phyloP scores from a whole-genome alignment of 2,888 invertebrate genomes.

The Mellilla xanthometata region DNA sequence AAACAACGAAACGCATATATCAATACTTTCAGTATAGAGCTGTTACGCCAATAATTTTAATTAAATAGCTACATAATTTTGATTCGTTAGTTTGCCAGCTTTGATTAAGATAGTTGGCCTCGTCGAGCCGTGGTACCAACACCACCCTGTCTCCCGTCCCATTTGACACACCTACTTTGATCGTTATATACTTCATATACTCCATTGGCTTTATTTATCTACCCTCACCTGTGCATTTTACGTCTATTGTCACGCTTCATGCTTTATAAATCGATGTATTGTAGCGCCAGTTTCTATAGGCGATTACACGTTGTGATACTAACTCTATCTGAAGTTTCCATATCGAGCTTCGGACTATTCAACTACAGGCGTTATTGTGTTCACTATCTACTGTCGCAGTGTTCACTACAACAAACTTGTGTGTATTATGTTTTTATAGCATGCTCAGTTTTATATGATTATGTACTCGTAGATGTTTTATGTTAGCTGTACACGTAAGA shows the following conservation, averaged over 20 bases:
- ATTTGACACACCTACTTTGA: conserved; percentile 54
- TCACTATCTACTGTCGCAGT: conserved; percentile 10
- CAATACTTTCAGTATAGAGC: neutral
- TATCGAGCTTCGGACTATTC: conserved; percentile 44
- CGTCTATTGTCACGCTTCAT: conserved; percentile 56
- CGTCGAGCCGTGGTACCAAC: conserved; percentile 83
- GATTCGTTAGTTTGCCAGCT: conserved; percentile 64
- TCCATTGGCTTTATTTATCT: conserved; percentile 56
- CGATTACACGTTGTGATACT: conserved; percentile 33
- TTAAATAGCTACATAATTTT: neutral
- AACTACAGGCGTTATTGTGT: conserved; percentile 21
- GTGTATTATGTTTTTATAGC: conserved; percentile 14
- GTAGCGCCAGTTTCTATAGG: conserved; percentile 56
- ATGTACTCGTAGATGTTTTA: neutral
- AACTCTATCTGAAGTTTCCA: conserved; percentile 44
- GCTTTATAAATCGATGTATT: conserved; percentile 64
- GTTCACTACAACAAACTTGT: conserved; percentile 16
- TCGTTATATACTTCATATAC: conserved; percentile 62
- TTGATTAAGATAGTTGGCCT: conserved; percentile 60
- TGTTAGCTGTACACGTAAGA: neutral
- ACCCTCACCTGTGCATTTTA: conserved; percentile 60
- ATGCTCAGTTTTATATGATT: conserved; percentile 7
- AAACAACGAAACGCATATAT: no score
- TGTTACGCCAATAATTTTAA: neutral
- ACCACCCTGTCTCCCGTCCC: conserved; percentile 65